Conservation (phyloP, 2,113 vertebrate genomes). For the Rhynchomys soricoides region DNA sequence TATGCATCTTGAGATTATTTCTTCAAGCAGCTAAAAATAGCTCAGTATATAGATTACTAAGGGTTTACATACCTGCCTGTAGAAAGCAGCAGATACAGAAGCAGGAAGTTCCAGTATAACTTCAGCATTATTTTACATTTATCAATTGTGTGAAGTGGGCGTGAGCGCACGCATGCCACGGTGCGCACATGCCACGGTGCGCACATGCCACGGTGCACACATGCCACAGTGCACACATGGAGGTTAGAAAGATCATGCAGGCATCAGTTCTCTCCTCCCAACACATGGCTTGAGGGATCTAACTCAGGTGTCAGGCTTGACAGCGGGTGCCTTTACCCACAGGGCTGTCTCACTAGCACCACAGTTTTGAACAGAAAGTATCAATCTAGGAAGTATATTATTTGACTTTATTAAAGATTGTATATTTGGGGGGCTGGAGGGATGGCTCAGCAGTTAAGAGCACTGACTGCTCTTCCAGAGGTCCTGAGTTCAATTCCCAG, state of each 20-base stretch:
- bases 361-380: slow-evolving; percentile 44
- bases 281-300: background rate
- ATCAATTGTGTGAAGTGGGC: background rate
- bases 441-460: no score
- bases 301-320: background rate
- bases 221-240: no score
- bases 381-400: slow-evolving; percentile 15
- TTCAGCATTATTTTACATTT: background rate
- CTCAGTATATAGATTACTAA: background rate
- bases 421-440: no score
- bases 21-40: slow-evolving; percentile 44
- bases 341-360: background rate
- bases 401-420: slow-evolving; percentile 53
- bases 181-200: background rate
- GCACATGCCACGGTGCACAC: no score
- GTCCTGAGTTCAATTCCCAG: no score
- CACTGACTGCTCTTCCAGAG: no score
- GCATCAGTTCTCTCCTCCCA: background rate
- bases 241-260: background rate
- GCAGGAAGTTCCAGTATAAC: slow-evolving; percentile 25
- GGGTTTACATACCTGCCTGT: slow-evolving; percentile 21
- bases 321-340: background rate
- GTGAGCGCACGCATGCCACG: background rate
- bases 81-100: slow-evolving; percentile 4
- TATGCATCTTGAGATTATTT: background rate